A percentile compares a stretch with the other conserved stretches of the same genome.
Evolutionary conservation across 2,888 invertebrate species (phyloP).

Genomic region (Bembecia ichneumoniformis): DNA sequence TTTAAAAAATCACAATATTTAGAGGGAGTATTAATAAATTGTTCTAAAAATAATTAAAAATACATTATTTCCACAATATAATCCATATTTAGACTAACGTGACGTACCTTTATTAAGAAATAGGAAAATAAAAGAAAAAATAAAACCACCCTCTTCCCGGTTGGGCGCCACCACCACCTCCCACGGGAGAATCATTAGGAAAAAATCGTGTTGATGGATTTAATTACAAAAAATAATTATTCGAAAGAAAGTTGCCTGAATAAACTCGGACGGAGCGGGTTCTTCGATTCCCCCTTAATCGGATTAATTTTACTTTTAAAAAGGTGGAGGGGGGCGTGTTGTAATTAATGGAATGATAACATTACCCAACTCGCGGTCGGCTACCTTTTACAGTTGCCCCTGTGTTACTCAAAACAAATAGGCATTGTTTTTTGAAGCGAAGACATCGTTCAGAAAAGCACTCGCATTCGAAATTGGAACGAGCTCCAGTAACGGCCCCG

Average conservation of each 20-base stretch:
- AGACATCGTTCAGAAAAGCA: slow-evolving; percentile 12
- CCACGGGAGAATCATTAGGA: slow-evolving; percentile 70
- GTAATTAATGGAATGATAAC: slow-evolving; percentile 73
- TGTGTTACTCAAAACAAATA: slow-evolving; percentile 12
- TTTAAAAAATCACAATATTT: too few relatives aligned
- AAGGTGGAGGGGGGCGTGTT: slow-evolving; percentile 65
- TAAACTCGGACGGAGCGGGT: slow-evolving; percentile 69
- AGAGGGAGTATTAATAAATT: too few relatives aligned
- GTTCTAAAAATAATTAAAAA: too few relatives aligned
- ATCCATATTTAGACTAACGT: slow-evolving; percentile 13
- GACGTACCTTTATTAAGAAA: slow-evolving; percentile 24
- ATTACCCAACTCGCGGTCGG: slow-evolving; percentile 64
- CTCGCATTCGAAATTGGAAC: slow-evolving; percentile 44
- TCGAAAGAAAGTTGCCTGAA: slow-evolving; percentile 69
- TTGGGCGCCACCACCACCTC: slow-evolving; percentile 31
- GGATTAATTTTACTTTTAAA: slow-evolving; percentile 72
- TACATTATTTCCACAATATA: background rate
- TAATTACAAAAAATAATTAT: slow-evolving; percentile 74
- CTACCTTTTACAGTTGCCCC: slow-evolving; percentile 35
- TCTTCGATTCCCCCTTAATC: slow-evolving; percentile 71
- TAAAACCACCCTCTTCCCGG: slow-evolving; percentile 29
- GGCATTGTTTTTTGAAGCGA: slow-evolving; percentile 10
- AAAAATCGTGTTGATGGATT: slow-evolving; percentile 74
- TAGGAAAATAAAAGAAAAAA: slow-evolving; percentile 44
- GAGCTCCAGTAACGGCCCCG: slow-evolving; percentile 40